These are phyloP conservation scores for Cydia strobilella DNA, from an alignment of 1,140 invertebrate species.

Conservation along the genomic window DNA sequence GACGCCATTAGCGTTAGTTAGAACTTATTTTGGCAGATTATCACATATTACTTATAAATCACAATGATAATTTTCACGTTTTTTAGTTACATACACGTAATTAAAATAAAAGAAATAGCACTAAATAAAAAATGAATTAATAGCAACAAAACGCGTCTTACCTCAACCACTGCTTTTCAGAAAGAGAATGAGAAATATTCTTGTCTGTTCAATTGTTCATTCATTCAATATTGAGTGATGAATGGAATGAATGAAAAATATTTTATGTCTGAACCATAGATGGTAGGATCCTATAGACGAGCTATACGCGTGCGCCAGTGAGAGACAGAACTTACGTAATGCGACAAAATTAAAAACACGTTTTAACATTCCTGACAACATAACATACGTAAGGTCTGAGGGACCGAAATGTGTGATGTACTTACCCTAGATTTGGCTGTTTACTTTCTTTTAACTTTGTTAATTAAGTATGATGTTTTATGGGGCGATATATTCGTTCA, in stretches of 20 bases:
- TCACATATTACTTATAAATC: conserved; percentile 24
- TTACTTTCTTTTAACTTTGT: too few species aligned
- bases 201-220: background rate
- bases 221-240: background rate
- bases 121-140: background rate
- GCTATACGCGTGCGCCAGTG: too few species aligned
- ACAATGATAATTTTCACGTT: background rate
- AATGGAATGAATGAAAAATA: conserved; percentile 6
- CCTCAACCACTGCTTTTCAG: conserved; percentile 71
- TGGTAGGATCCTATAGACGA: too few species aligned
- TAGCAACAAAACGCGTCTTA: conserved; percentile 52
- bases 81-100: background rate
- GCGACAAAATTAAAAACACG: too few species aligned
- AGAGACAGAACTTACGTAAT: too few species aligned
- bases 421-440: too few species aligned
- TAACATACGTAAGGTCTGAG: too few species aligned
- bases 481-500: too few species aligned
- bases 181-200: conserved; percentile 63
- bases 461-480: too few species aligned
- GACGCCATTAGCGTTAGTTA: conserved; percentile 4
- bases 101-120: background rate
- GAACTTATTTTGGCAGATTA: conserved; percentile 20
- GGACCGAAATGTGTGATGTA: too few species aligned
- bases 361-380: too few species aligned
- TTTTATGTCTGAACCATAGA: background rate